These are phyloP conservation scores for Gavia stellata DNA, from an alignment of 2,113 vertebrate species.

Conservation along the genomic window DNA sequence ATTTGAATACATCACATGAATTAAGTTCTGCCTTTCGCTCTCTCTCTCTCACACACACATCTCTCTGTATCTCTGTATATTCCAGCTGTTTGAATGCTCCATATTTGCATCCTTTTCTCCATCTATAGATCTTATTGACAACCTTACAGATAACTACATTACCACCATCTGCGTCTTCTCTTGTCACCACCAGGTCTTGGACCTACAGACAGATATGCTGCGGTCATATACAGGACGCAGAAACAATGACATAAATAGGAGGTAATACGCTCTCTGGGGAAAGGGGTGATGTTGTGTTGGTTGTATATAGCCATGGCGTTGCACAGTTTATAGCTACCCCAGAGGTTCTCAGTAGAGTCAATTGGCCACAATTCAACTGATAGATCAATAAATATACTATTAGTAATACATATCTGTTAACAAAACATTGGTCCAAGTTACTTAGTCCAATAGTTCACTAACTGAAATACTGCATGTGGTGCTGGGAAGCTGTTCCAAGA, in stretches of 20 bases:
- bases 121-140: neutral
- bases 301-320: neutral
- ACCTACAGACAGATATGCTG: neutral
- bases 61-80: neutral
- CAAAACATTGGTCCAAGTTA: neutral
- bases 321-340: neutral
- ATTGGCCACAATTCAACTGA: neutral
- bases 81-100: neutral
- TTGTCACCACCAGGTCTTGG: neutral
- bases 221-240: neutral
- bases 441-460: neutral
- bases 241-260: neutral
- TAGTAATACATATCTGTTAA: neutral
- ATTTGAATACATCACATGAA: neutral
- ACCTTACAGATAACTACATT: neutral
- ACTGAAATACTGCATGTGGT: neutral
- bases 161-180: neutral
- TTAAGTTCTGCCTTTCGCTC: neutral
- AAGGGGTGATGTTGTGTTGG: neutral
- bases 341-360: neutral
- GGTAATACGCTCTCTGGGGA: neutral
- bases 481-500: neutral
- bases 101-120: neutral
- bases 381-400: neutral
- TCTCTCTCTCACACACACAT: too few species aligned